Percentiles rank a stretch among this genome's conserved stretches.
phyloP scores from a whole-genome alignment of 2,888 invertebrate genomes.

The Spilarctia lutea region DNA sequence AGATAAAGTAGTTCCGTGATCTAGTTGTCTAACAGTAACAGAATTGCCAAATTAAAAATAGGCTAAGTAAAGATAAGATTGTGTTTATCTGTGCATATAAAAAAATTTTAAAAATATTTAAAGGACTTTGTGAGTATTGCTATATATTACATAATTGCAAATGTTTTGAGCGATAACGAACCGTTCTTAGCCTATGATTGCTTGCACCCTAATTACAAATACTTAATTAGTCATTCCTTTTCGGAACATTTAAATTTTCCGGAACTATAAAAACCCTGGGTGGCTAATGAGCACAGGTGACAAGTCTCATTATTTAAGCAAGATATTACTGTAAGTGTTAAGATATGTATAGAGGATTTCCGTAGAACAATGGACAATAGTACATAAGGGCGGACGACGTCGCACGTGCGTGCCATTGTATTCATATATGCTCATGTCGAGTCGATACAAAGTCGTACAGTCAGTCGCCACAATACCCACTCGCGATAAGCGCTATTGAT shows the following conservation, averaged over 20 bases:
- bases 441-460: slow-evolving; percentile 55
- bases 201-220: neutral
- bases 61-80: slow-evolving; percentile 1
- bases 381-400: slow-evolving; percentile 51
- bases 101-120: neutral
- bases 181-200: neutral
- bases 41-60: slow-evolving; percentile 35
- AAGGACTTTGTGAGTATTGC: neutral
- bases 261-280: slow-evolving; percentile 19
- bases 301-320: slow-evolving; percentile 57
- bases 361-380: slow-evolving; percentile 84
- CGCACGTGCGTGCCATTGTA: slow-evolving; percentile 82
- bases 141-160: neutral
- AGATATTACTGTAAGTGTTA: slow-evolving; percentile 71
- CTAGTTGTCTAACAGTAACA: slow-evolving; percentile 61
- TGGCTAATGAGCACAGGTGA: slow-evolving; percentile 37
- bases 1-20: slow-evolving; percentile 72
- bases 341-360: slow-evolving; percentile 77
- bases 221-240: neutral
- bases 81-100: neutral
- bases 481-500: slow-evolving; percentile 51
- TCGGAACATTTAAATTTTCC: neutral
- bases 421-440: slow-evolving; percentile 65
- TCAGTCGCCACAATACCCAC: slow-evolving; percentile 51
- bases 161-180: neutral